These are phyloP conservation scores for Silurus lanzhouensis DNA, from an alignment of 2,797 vertebrate genomes.

Conservation along the genomic window DNA sequence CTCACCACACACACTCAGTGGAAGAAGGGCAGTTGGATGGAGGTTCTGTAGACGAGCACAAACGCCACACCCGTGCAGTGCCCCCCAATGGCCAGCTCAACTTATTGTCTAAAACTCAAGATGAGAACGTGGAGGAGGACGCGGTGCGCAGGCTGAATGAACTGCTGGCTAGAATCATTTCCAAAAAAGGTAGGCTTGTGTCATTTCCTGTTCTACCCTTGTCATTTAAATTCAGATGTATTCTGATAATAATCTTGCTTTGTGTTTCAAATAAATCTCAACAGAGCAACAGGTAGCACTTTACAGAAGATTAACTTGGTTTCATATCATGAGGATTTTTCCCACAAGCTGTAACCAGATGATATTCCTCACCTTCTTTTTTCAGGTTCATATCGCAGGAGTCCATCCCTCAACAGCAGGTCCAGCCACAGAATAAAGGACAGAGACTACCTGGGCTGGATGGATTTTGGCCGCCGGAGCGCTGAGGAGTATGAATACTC, in stretches of 20 bases:
- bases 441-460: constrained; percentile 96
- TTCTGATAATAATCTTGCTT: background rate
- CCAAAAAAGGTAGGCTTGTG: constrained; percentile 67
- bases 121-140: constrained; percentile 50
- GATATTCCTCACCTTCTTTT: constrained; percentile 27
- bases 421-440: constrained; percentile 90
- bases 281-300: background rate
- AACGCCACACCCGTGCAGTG: constrained; percentile 54
- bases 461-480: constrained; percentile 96
- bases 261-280: background rate
- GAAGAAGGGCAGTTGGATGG: constrained; percentile 37
- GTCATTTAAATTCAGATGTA: background rate
- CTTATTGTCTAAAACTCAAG: constrained; percentile 49
- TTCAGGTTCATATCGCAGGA: constrained; percentile 72
- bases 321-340: too few species aligned
- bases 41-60: constrained; percentile 33
- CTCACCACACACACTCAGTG: constrained; percentile 47
- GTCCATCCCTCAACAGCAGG: constrained; percentile 77
- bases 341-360: background rate
- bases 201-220: background rate
- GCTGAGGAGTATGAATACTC: constrained; percentile 92
- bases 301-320: background rate
- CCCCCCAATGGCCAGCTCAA: constrained; percentile 44
- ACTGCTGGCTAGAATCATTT: constrained; percentile 70
- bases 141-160: constrained; percentile 64